Conservation (phyloP, 2,113 vertebrate genomes). For the Pitta sordida region DNA sequence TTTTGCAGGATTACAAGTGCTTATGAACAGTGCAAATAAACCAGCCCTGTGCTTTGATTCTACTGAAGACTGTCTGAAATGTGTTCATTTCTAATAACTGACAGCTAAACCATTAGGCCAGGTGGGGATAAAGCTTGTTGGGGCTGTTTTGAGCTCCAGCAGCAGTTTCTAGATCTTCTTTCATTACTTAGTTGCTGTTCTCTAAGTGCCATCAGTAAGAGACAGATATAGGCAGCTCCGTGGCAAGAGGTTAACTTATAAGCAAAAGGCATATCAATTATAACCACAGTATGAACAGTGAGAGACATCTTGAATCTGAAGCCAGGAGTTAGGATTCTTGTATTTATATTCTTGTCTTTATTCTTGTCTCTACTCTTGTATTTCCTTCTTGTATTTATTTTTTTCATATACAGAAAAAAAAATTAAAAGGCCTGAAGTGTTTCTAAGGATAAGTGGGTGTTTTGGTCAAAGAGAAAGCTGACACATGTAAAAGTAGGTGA, state of each 20-base stretch:
- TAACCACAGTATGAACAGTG: neutral
- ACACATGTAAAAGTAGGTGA: neutral
- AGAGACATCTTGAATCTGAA: neutral
- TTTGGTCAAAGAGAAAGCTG: neutral
- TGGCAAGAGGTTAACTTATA: neutral
- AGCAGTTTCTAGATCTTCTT: neutral
- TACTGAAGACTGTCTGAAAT: neutral
- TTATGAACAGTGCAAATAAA: conserved; percentile 41
- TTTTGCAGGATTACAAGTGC: conserved; percentile 39
- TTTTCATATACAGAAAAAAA: neutral
- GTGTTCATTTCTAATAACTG: conserved; percentile 19
- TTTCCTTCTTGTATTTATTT: neutral
- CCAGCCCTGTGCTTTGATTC: conserved; percentile 27
- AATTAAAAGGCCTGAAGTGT: neutral
- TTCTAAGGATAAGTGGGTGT: neutral
- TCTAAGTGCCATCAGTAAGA: neutral
- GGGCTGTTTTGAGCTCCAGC: neutral
- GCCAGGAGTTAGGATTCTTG: neutral
- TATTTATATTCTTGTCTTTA: neutral
- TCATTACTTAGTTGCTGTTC: neutral
- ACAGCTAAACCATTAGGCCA: conserved; percentile 7
- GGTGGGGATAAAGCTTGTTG: neutral
- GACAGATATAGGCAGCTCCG: neutral
- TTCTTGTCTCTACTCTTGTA: too few relatives aligned
- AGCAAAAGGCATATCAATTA: neutral